Percentiles rank a stretch among this genome's conserved stretches.
These are phyloP conservation scores for Cyaniris semiargus DNA, from an alignment of 2,888 invertebrate species.

Conservation along the genomic window DNA sequence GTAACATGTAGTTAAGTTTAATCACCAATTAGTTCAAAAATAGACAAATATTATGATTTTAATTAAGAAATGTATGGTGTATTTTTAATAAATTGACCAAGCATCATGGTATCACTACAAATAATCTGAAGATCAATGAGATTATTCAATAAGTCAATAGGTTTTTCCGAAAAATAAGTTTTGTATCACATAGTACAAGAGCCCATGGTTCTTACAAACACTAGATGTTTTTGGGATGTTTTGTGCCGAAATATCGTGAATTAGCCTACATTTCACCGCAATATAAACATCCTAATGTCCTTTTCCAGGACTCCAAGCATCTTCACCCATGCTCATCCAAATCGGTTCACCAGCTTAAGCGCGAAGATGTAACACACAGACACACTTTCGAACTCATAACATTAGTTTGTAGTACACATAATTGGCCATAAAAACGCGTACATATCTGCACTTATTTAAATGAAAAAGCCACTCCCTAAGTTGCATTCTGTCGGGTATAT, in stretches of 20 bases:
- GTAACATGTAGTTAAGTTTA: not conserved
- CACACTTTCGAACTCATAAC: not conserved
- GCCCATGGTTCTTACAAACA: not conserved
- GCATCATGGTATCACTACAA: not conserved
- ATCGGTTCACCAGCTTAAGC: not conserved
- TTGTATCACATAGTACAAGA: not conserved
- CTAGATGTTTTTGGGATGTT: not conserved
- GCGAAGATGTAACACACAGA: not conserved
- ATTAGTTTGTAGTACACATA: not conserved
- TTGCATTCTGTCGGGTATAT: constrained; percentile 36
- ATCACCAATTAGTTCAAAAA: constrained; percentile 15
- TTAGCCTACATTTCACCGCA: too few relatives aligned
- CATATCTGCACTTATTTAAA: not conserved
- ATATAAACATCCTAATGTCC: too few relatives aligned
- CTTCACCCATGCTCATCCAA: not conserved
- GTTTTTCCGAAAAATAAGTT: not conserved
- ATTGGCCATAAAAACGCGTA: not conserved
- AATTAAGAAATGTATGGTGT: not conserved
- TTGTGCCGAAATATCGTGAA: not conserved
- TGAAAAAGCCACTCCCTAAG: constrained; percentile 46
- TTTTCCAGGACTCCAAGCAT: not conserved
- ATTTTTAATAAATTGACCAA: too few relatives aligned
- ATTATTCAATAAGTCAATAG: not conserved
- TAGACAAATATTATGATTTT: not conserved
- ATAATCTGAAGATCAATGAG: not conserved